phyloP scores from a whole-genome alignment of 2,797 vertebrate genomes.

The Benthosema pterotum region DNA sequence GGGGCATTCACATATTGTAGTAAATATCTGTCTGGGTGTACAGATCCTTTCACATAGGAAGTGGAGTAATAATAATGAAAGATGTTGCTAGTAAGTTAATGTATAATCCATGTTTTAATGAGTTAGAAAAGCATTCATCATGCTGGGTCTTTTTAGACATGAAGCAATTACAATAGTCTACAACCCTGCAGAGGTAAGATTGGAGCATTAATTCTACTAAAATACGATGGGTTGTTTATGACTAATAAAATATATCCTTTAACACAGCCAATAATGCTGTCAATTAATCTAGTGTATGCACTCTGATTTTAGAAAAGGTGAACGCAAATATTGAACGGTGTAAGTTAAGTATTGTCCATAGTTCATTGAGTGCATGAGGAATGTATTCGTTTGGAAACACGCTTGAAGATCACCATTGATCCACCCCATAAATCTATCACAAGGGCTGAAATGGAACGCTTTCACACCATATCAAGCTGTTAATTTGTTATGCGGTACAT shows the following conservation, averaged over 20 bases:
- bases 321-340: slow-evolving; percentile 24
- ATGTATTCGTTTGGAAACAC: slow-evolving; percentile 24
- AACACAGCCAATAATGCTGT: slow-evolving; percentile 4
- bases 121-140: slow-evolving; percentile 16
- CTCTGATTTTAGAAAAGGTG: slow-evolving; percentile 19
- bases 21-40: too few relatives aligned
- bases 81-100: background rate
- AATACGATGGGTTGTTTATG: slow-evolving; percentile 21
- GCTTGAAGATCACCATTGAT: slow-evolving; percentile 30
- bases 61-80: background rate
- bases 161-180: slow-evolving; percentile 6
- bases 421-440: slow-evolving; percentile 49
- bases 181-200: slow-evolving; percentile 20
- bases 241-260: slow-evolving; percentile 15
- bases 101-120: background rate
- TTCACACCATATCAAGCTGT: slow-evolving; percentile 42
- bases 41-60: too few relatives aligned
- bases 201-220: slow-evolving; percentile 15
- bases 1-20: too few relatives aligned
- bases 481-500: slow-evolving; percentile 51
- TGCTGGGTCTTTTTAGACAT: slow-evolving; percentile 9
- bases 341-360: slow-evolving; percentile 14
- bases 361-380: slow-evolving; percentile 12
- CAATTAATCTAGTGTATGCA: background rate
- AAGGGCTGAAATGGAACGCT: slow-evolving; percentile 27